phyloP scores from a whole-genome alignment of 2,113 vertebrate genomes.

The Dromaius novaehollandiae region DNA sequence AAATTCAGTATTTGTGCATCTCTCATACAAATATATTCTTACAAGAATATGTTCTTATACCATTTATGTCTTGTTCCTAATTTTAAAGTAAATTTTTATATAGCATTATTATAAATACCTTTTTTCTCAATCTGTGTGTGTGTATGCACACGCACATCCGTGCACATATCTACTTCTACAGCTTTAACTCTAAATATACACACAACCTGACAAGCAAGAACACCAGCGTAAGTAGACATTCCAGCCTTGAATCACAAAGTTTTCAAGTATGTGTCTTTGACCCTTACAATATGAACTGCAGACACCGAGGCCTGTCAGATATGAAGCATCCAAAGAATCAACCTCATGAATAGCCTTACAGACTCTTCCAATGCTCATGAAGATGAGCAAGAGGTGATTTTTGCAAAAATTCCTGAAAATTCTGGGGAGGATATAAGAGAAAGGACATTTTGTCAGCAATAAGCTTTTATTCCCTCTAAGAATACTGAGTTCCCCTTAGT shows the following conservation, averaged over 20 bases:
- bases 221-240: background rate
- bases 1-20: background rate
- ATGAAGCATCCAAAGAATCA: background rate
- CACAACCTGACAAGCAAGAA: background rate
- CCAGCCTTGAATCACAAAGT: background rate
- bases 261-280: background rate
- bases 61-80: background rate
- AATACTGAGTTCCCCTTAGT: background rate
- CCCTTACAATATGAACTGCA: background rate
- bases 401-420: conserved; percentile 32
- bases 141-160: rapidly evolving
- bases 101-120: background rate
- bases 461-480: background rate
- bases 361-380: background rate
- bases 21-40: background rate
- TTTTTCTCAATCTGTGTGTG: background rate
- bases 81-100: background rate
- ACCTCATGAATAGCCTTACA: background rate
- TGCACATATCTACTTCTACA: background rate
- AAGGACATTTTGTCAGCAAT: background rate
- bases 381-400: background rate
- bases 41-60: background rate
- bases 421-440: background rate
- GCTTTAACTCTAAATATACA: background rate
- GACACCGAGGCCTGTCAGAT: background rate